phyloP scores from a whole-genome alignment of 2,888 invertebrate genomes.

The Iphiclides podalirius region DNA sequence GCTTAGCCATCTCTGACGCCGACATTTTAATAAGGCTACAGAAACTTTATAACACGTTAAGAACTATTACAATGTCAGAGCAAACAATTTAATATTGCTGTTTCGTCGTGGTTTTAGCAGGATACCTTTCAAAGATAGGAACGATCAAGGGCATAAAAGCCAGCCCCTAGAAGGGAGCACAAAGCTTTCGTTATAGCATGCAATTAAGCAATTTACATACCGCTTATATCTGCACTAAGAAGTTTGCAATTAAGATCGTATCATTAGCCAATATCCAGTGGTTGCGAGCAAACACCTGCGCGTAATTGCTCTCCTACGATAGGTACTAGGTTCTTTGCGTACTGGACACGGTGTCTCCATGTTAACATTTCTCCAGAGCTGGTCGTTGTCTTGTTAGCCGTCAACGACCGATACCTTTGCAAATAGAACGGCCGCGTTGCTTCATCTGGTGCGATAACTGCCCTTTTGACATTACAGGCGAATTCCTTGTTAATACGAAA shows the following conservation, averaged over 20 bases:
- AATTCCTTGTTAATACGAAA: no score
- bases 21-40: no score
- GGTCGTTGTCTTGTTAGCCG: constrained; percentile 25
- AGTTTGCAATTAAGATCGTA: constrained; percentile 10
- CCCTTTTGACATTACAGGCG: background rate
- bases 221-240: background rate
- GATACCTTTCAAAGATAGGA: no score
- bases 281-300: constrained; percentile 17
- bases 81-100: no score
- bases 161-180: no score
- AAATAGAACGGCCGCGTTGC: constrained; percentile 13
- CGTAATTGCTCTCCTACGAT: background rate
- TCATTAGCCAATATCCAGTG: constrained; percentile 8
- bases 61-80: no score
- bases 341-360: constrained; percentile 6
- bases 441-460: background rate
- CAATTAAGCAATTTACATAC: background rate
- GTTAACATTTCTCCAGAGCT: constrained; percentile 22
- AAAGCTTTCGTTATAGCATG: no score
- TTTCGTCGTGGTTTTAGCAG: no score
- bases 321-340: constrained; percentile 6
- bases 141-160: no score
- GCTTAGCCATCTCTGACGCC: no score
- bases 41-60: no score
- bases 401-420: constrained; percentile 24